Conservation (phyloP, 1,140 invertebrate genomes). For the Diorhabda carinulata region DNA sequence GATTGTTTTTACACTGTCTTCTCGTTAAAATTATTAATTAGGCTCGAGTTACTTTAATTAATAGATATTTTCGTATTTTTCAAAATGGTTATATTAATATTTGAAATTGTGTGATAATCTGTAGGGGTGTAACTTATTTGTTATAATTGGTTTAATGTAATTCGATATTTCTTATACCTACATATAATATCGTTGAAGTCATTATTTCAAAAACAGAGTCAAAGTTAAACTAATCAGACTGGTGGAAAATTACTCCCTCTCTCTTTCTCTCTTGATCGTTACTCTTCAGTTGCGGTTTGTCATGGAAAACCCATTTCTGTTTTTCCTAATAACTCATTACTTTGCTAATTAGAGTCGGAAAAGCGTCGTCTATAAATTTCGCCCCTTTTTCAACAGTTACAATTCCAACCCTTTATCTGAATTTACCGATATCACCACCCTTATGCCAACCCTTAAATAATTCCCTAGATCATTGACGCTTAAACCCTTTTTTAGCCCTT, state of each 20-base stretch:
- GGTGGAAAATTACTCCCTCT: slow-evolving; percentile 5
- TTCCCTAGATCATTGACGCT: slow-evolving; percentile 37
- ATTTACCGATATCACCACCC: slow-evolving; percentile 34
- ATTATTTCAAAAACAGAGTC: too few species aligned
- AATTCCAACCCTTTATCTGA: slow-evolving; percentile 37
- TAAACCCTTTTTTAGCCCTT: slow-evolving; percentile 35
- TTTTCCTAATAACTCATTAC: slow-evolving; percentile 29
- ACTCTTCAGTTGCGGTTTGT: neutral
- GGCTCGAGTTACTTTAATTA: too few species aligned
- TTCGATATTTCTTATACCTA: too few species aligned
- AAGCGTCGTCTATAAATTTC: slow-evolving; percentile 31
- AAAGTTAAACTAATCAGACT: neutral
- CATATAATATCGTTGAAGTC: too few species aligned
- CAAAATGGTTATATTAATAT: too few species aligned
- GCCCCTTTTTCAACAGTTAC: slow-evolving; percentile 34
- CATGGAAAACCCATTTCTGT: slow-evolving; percentile 21
- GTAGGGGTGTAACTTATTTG: too few species aligned
- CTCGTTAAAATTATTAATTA: neutral
- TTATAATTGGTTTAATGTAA: too few species aligned
- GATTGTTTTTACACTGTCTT: slow-evolving; percentile 1
- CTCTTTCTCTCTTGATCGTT: neutral
- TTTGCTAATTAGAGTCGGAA: slow-evolving; percentile 29
- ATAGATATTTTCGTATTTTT: too few species aligned
- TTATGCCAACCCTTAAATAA: slow-evolving; percentile 33
- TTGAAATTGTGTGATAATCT: too few species aligned